phyloP scores from a whole-genome alignment of 2,113 vertebrate species.

The Apodemus speciosus region DNA sequence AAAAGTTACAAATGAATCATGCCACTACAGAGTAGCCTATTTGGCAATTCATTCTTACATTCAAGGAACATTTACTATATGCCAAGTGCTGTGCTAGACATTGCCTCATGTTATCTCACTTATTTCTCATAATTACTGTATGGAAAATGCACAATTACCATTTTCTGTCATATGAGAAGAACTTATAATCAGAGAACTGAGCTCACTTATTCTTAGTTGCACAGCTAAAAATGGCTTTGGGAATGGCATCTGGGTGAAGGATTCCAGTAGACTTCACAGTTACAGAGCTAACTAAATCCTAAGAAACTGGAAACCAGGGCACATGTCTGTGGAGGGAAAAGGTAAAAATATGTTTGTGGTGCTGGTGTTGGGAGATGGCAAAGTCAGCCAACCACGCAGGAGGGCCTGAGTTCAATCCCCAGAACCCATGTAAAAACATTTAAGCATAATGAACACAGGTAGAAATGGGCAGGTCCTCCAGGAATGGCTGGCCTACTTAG shows the following conservation, averaged over 20 bases:
- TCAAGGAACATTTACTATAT: constrained; percentile 41
- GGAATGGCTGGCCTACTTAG: neutral
- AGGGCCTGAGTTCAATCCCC: neutral
- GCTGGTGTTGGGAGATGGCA: neutral
- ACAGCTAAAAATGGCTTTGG: neutral
- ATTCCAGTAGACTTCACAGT: neutral
- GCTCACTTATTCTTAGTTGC: neutral
- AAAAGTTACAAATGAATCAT: constrained; percentile 61
- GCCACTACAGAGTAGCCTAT: neutral
- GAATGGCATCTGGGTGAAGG: neutral
- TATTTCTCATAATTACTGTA: constrained; percentile 19
- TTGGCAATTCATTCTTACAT: constrained; percentile 47
- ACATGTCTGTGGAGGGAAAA: neutral
- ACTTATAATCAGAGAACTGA: constrained; percentile 32
- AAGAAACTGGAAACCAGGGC: neutral
- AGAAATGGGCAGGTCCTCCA: neutral
- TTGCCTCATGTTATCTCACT: neutral
- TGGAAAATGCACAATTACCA: neutral
- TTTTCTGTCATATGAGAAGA: constrained; percentile 18
- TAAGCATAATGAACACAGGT: neutral
- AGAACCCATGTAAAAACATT: neutral
- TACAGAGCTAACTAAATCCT: neutral
- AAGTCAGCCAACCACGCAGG: neutral
- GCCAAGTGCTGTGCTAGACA: constrained; percentile 39
- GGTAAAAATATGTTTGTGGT: neutral